These are phyloP conservation scores for Tachystola acroxantha DNA, from an alignment of 2,888 invertebrate species.

Conservation along the genomic window DNA sequence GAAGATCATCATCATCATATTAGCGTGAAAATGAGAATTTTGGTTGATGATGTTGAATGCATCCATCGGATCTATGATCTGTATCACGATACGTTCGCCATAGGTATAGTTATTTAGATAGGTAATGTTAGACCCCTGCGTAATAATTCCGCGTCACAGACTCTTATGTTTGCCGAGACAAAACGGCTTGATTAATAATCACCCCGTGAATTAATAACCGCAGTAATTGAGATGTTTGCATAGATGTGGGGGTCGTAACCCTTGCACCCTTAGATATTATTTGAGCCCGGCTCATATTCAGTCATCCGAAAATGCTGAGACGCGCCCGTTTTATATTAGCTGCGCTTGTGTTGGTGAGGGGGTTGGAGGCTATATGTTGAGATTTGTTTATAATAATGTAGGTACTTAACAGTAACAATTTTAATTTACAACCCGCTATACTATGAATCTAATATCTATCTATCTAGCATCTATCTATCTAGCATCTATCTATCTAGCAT, in stretches of 20 bases:
- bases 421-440: too few species aligned
- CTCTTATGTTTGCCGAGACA: conserved; percentile 37
- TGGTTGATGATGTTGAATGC: too few species aligned
- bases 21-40: too few species aligned
- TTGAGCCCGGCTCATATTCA: conserved; percentile 63
- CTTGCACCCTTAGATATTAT: conserved; percentile 44
- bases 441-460: too few species aligned
- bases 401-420: too few species aligned
- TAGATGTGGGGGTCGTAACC: conserved; percentile 43
- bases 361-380: conserved; percentile 5
- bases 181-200: conserved; percentile 41
- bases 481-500: too few species aligned
- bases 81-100: too few species aligned
- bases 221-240: conserved; percentile 75
- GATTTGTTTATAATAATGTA: neutral
- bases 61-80: too few species aligned
- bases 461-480: too few species aligned
- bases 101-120: too few species aligned
- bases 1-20: too few species aligned
- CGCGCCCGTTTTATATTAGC: conserved; percentile 22
- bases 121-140: too few species aligned
- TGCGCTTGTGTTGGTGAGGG: conserved; percentile 15
- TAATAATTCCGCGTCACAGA: conserved; percentile 10
- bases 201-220: conserved; percentile 65
- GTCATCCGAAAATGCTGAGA: conserved; percentile 66